Evolutionary conservation across 2,888 invertebrate species (phyloP), one percentile per base, ranked within the genome.

Genomic region (Oscheius sp.): DNA sequence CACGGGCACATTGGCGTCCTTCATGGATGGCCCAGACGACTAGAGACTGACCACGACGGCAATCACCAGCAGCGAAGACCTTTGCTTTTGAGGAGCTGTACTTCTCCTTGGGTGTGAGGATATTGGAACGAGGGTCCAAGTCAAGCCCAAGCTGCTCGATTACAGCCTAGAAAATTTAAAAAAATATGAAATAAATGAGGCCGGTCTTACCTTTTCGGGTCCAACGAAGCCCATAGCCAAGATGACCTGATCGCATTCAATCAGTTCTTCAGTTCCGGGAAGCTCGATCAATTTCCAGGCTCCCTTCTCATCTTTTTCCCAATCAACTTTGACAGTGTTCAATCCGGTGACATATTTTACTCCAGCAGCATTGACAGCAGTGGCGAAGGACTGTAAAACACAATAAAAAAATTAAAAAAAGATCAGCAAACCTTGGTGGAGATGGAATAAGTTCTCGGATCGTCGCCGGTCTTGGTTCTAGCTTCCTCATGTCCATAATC

Each of bases 21-120:
- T 99, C 99, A 0, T 94, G 92, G 79, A 99, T 99, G 23, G 98
- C 99, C 95, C 97, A 98, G 9, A 99, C 99, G 3, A 99, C 96
- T 73, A 99, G 91, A 0, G 97, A 97, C 89, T 99, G 99, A n/a
- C 99, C 99, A 84, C 98, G 93, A 45, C 96, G 93, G 89, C 98
- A 99, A 91, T 99, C 99, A 95, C 89, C 78, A 89, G 86, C 86
- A 72, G 80, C 85, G 68, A 84, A 87, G 73, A 98, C 93, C 89
- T 93, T 93, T 49, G 93, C 92, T 82, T 93, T 91, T 18, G 92
- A 93, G 0, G 95, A 94, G 76, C 92, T 91, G 90, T 94, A 96
- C 88, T 93, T 92, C 25, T 93, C 92, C 78, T 91, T 90, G 1
- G 93, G 92, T 0, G 95, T 95, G 86, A 94, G 93, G 82, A 96